phyloP scores from a whole-genome alignment of 1,140 invertebrate genomes.

The Pararge aegeria region DNA sequence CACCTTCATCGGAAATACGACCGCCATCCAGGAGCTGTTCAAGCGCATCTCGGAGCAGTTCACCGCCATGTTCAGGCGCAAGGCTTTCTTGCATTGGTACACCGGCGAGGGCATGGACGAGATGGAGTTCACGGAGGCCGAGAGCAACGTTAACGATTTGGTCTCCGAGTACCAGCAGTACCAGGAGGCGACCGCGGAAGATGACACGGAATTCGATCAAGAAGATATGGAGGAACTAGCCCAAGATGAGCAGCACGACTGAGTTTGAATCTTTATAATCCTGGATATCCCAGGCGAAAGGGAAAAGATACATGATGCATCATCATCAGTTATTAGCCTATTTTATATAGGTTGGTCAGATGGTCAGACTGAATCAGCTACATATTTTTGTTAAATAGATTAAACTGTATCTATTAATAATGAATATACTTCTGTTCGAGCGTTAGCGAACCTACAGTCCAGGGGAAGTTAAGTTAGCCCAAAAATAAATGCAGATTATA shows the following conservation, averaged over 20 bases:
- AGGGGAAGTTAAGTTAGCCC: too few species aligned
- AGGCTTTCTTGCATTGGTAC: conserved; percentile 89
- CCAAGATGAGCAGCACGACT: conserved; percentile 62
- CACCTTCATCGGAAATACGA: conserved; percentile 88
- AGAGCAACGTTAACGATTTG: conserved; percentile 78
- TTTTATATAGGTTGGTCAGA: too few species aligned
- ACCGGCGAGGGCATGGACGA: conserved; percentile 94
- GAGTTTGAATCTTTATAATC: conserved; percentile 21
- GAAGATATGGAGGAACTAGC: conserved; percentile 71
- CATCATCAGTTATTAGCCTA: too few species aligned
- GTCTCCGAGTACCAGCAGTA: conserved; percentile 91
- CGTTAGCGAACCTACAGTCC: too few species aligned
- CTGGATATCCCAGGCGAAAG: too few species aligned
- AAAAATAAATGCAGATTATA: too few species aligned
- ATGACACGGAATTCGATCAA: conserved; percentile 84
- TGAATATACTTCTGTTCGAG: too few species aligned
- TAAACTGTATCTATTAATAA: too few species aligned
- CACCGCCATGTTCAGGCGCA: conserved; percentile 91
- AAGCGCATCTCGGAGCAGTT: conserved; percentile 82
- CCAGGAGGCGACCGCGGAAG: conserved; percentile 87
- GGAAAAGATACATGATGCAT: too few species aligned
- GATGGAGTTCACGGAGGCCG: conserved; percentile 92
- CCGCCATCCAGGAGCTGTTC: conserved; percentile 91
- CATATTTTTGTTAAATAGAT: too few species aligned
- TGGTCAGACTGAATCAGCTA: too few species aligned